These are phyloP conservation scores for Lasioglossum marginatum DNA, from an alignment of 2,888 invertebrate genomes.

Conservation along the genomic window DNA sequence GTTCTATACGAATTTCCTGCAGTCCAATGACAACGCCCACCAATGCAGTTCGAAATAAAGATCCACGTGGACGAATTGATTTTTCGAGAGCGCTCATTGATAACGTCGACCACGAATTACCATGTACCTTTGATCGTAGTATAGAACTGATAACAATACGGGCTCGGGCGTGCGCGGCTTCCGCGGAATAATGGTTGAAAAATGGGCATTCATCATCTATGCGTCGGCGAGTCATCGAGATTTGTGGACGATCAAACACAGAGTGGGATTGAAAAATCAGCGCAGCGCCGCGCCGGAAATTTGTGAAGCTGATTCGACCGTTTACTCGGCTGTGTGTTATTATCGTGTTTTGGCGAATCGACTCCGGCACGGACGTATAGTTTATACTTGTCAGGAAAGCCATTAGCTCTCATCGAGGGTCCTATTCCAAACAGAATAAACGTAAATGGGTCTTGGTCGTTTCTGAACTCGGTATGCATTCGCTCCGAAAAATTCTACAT, in stretches of 20 bases:
- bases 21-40: background rate
- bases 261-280: slow-evolving; percentile 68
- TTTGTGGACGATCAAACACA: slow-evolving; percentile 58
- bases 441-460: background rate
- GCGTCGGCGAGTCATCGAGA: slow-evolving; percentile 68
- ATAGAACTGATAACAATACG: slow-evolving; percentile 57
- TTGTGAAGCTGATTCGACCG: slow-evolving; percentile 56
- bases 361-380: background rate
- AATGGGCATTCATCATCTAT: slow-evolving; percentile 65
- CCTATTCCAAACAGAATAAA: background rate
- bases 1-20: background rate
- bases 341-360: background rate
- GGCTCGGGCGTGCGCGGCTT: background rate
- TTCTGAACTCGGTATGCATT: no score
- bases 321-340: slow-evolving; percentile 46
- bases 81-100: slow-evolving; percentile 21
- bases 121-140: slow-evolving; percentile 27
- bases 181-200: slow-evolving; percentile 56
- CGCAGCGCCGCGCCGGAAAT: slow-evolving; percentile 43
- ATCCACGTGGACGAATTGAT: background rate
- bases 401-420: background rate
- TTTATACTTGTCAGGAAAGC: background rate
- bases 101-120: slow-evolving; percentile 47
- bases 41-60: background rate
- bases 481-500: no score